Evolutionary conservation across 2,113 vertebrate species (phyloP).

Genomic region (Hemicordylus capensis): DNA sequence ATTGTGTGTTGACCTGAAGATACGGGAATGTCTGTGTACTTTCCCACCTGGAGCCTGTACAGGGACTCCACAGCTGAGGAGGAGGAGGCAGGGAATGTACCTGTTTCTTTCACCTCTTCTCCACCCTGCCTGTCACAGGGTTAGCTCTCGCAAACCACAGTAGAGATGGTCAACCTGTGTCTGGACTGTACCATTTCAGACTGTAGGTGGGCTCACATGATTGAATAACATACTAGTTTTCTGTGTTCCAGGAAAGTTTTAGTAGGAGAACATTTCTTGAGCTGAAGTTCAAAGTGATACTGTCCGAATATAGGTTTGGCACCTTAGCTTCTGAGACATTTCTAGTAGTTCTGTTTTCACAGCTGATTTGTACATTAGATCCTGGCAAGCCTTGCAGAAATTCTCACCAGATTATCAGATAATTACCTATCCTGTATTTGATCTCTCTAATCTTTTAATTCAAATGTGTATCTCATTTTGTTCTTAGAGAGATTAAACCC

Average conservation of each 20-base stretch:
- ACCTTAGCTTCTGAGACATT: background rate
- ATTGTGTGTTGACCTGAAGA: background rate
- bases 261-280: background rate
- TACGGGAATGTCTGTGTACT: background rate
- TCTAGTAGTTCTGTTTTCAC: background rate
- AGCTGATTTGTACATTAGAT: background rate
- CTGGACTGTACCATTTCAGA: background rate
- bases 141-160: background rate
- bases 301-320: background rate
- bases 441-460: conserved; percentile 1
- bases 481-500: background rate
- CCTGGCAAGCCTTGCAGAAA: background rate
- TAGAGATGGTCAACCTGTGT: background rate
- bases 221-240: background rate
- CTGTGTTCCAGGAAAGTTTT: background rate
- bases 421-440: conserved; percentile 1
- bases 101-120: background rate
- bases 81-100: background rate
- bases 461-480: conserved; percentile 8
- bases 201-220: too few relatives aligned
- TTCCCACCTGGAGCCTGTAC: background rate
- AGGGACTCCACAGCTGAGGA: background rate
- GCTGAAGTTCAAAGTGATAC: background rate
- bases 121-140: background rate
- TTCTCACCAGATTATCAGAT: conserved; percentile 17